Base-by-base conservation (phyloP, 1,140 invertebrate species). In the Heliconius eleuchia region DNA sequence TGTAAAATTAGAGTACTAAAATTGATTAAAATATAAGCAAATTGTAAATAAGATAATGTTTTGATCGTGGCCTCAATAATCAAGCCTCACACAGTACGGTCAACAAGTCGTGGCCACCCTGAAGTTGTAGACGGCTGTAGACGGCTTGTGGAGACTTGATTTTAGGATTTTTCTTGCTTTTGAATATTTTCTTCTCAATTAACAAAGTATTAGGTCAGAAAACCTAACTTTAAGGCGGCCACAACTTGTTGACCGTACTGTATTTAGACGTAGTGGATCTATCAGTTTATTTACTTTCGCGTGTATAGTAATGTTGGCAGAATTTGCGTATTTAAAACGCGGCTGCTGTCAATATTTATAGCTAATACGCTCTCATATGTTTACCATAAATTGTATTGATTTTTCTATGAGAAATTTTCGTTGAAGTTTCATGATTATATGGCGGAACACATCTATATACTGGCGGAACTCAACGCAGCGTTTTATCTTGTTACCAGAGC, bases 271-370 rank as follows among this genome's bases (percentile, higher is more conserved):
- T 66, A 66, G 23, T 16, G 27, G 9, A 57, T n/a, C 23, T 66
- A 66, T 66, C 9, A 27, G 60, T 66, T 66, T 66, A 66, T 66
- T 66, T 66, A 66, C 27, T 66, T 66, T 66, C 60, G 60, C 60
- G 60, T n/a, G 60, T 66, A 66, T 30, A 66, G 60, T 30, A 66
- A 66, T 66, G 60, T 30, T 66, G 60, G 19, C 27, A 66, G 60
- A 66, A 66, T 76, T 34, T 66, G 74, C 74, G 60, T 76, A 76
- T 76, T 76, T 71, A 50, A 75, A 46, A 70, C 74, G n/a, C 57
- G 37, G 37, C 66, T 39, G 60, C 23, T 70, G 74, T 66, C 74
- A 76, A 76, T 30, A 46, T 76, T 75, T 76, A 76, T 76, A 34
- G 74, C 19, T 27, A 55, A 55, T 76, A 70, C 30, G 27, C 42